Conservation (phyloP, 92 coral and sea anemone species). For the Diadumene lineata region DNA sequence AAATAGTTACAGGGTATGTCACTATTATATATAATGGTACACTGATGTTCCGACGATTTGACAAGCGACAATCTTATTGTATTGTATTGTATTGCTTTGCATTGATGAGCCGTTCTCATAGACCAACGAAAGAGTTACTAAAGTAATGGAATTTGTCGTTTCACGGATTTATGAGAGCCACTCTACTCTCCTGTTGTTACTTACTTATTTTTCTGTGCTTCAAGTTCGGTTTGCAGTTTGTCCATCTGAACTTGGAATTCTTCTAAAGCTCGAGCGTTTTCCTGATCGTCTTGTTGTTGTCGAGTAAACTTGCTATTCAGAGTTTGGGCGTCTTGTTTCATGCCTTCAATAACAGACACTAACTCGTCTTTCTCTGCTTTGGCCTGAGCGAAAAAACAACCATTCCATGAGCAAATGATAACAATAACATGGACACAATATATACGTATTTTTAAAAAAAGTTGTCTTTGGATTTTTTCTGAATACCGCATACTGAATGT, state of each 20-base stretch:
- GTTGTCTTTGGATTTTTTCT: not conserved
- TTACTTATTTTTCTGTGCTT: conserved; percentile 67
- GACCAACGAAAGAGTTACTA: no score
- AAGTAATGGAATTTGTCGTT: no score
- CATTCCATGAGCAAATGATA: not conserved
- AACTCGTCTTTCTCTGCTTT: conserved; percentile 61
- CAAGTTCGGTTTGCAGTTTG: conserved; percentile 56
- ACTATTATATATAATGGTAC: no score
- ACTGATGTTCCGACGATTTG: no score
- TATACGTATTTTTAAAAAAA: not conserved
- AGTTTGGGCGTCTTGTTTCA: conserved; percentile 68
- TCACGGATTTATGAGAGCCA: no score
- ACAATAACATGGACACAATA: not conserved
- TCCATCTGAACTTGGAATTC: conserved; percentile 56
- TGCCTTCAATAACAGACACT: conserved; percentile 50
- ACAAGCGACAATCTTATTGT: no score
- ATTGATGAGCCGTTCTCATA: no score
- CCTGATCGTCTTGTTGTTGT: conserved; percentile 61
- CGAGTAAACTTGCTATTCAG: conserved; percentile 56
- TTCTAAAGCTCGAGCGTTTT: conserved; percentile 46
- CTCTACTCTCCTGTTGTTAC: conserved; percentile 16
- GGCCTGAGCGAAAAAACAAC: conserved; percentile 27
- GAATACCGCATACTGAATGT: no score
- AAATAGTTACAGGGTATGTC: not conserved
- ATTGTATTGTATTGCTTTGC: no score